These are phyloP conservation scores for Lagocephalus sceleratus DNA, from an alignment of 2,797 vertebrate genomes.

Conservation along the genomic window DNA sequence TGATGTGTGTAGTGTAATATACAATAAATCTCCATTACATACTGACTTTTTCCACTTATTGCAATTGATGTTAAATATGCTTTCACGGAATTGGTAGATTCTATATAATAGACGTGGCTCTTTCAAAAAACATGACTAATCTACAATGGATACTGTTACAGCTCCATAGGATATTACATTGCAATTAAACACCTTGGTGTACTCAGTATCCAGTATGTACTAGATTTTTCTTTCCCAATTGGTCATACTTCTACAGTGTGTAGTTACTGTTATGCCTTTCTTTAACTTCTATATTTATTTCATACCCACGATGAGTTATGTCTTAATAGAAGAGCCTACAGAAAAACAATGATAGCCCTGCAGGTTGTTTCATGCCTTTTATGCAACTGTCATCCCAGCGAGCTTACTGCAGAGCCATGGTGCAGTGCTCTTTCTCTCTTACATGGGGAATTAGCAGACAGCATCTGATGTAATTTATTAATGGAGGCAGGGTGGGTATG, in stretches of 20 bases:
- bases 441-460: slow-evolving; percentile 58
- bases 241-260: background rate
- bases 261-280: background rate
- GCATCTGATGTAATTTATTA: slow-evolving; percentile 70
- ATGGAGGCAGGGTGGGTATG: slow-evolving; percentile 46
- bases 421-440: slow-evolving; percentile 52
- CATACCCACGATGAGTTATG: slow-evolving; percentile 16
- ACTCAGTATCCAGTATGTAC: too few species aligned
- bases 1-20: too few species aligned
- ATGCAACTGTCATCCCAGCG: slow-evolving; percentile 62
- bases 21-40: too few species aligned
- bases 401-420: slow-evolving; percentile 61
- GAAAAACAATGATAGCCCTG: slow-evolving; percentile 40
- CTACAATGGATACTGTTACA: too few species aligned
- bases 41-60: too few species aligned
- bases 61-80: too few species aligned
- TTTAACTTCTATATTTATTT: slow-evolving; percentile 12
- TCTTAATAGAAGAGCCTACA: slow-evolving; percentile 34
- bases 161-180: too few species aligned
- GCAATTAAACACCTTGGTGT: too few species aligned
- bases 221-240: background rate
- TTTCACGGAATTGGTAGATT: too few species aligned
- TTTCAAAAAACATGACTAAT: too few species aligned
- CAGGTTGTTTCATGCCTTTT: slow-evolving; percentile 71
- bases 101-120: too few species aligned